Conservation (phyloP, 2,888 invertebrate genomes). For the Calephelis perditalis region DNA sequence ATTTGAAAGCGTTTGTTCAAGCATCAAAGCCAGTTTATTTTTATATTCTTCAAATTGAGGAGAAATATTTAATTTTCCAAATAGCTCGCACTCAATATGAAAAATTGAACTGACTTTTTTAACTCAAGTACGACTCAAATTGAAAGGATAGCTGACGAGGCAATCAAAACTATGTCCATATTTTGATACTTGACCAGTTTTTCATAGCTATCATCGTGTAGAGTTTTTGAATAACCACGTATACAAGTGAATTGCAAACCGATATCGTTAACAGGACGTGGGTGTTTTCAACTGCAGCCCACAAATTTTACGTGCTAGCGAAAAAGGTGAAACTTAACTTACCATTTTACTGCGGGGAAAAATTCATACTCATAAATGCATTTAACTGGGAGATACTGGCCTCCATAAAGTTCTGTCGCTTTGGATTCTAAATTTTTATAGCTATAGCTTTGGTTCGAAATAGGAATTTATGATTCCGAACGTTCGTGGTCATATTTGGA, state of each 20-base stretch:
- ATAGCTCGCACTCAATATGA: too few relatives aligned
- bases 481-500: too few relatives aligned
- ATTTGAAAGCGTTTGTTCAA: too few relatives aligned
- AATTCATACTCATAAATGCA: constrained; percentile 35
- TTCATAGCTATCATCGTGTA: background rate
- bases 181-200: too few relatives aligned
- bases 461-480: constrained; percentile 3
- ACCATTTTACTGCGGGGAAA: background rate
- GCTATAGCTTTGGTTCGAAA: constrained; percentile 3
- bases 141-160: too few relatives aligned
- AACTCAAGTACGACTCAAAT: too few relatives aligned
- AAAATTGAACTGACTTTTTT: too few relatives aligned
- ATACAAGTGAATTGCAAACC: constrained; percentile 1
- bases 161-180: too few relatives aligned
- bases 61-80: too few relatives aligned
- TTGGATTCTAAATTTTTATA: constrained; percentile 7
- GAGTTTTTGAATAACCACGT: background rate
- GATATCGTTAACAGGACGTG: constrained; percentile 11
- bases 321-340: too few relatives aligned
- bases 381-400: constrained; percentile 53
- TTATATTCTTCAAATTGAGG: too few relatives aligned
- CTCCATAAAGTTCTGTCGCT: constrained; percentile 40
- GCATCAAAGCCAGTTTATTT: too few relatives aligned
- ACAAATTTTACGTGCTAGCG: constrained; percentile 2
- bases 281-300: constrained; percentile 4